Percentiles rank a stretch among this genome's conserved stretches.
phyloP scores from a whole-genome alignment of 2,888 invertebrate genomes.

The Drosophila melanosoma region DNA sequence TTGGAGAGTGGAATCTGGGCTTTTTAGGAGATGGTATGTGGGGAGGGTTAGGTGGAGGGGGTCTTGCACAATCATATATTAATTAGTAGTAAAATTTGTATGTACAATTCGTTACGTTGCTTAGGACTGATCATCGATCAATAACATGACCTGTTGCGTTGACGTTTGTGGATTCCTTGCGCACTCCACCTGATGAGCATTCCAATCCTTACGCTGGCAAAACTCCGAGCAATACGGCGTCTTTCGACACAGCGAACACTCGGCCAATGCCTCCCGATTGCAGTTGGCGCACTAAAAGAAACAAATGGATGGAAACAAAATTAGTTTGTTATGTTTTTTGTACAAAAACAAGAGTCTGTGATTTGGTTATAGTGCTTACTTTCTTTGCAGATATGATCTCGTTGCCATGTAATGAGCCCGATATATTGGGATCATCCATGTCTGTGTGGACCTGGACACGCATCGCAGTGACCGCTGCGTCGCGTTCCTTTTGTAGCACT shows the following conservation, averaged over 20 bases:
- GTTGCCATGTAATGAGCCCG: slow-evolving; percentile 85
- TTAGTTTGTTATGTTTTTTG: neutral
- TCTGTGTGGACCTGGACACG: slow-evolving; percentile 89
- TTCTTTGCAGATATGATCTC: slow-evolving; percentile 90
- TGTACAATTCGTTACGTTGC: slow-evolving; percentile 83
- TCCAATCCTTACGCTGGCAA: slow-evolving; percentile 96
- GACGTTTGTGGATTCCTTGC: slow-evolving; percentile 89
- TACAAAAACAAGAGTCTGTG: neutral
- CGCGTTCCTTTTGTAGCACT: slow-evolving; percentile 88
- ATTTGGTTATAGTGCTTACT: slow-evolving; percentile 85
- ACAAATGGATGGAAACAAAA: neutral
- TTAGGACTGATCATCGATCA: slow-evolving; percentile 90
- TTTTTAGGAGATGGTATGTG: neutral
- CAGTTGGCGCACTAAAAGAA: slow-evolving; percentile 92
- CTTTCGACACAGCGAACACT: slow-evolving; percentile 93
- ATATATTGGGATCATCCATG: slow-evolving; percentile 86
- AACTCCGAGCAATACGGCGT: slow-evolving; percentile 96
- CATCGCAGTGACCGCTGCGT: slow-evolving; percentile 89
- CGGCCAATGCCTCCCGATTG: slow-evolving; percentile 93
- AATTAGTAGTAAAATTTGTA: slow-evolving; percentile 82
- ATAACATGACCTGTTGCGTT: slow-evolving; percentile 93
- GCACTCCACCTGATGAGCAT: slow-evolving; percentile 93
- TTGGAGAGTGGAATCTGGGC: slow-evolving; percentile 12
- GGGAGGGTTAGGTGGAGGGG: slow-evolving; percentile 8
- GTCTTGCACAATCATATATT: slow-evolving; percentile 69